Percentiles rank a stretch among this genome's conserved stretches.
These are phyloP conservation scores for Columba livia DNA, from an alignment of 2,113 vertebrate genomes.

Conservation along the genomic window DNA sequence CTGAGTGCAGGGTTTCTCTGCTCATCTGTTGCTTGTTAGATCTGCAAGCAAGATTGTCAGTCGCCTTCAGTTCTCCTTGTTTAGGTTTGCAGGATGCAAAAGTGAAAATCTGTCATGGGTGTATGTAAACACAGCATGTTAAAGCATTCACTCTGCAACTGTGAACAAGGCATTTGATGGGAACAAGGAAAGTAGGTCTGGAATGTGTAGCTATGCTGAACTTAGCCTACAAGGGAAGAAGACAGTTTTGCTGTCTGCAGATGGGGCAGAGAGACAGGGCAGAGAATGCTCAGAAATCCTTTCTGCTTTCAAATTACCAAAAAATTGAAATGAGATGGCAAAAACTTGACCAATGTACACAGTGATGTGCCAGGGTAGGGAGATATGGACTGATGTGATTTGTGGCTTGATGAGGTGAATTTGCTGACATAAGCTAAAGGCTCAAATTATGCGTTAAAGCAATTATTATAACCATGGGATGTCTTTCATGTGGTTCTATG, in stretches of 20 bases:
- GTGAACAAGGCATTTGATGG: background rate
- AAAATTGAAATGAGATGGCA: background rate
- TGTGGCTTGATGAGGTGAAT: background rate
- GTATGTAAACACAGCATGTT: background rate
- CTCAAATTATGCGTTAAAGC: background rate
- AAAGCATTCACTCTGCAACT: background rate
- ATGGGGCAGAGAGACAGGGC: background rate
- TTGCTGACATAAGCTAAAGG: background rate
- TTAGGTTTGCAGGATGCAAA: background rate
- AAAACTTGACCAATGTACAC: background rate
- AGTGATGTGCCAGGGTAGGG: background rate
- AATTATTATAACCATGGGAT: background rate
- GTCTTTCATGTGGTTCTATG: background rate
- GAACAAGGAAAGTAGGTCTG: background rate
- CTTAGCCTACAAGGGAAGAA: background rate
- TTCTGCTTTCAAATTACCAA: background rate
- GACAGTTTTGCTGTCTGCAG: background rate
- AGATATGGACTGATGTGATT: rapidly evolving
- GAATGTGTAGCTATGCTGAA: background rate
- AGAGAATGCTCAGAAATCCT: background rate
- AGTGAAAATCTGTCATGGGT: background rate
- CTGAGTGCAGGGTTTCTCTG: background rate
- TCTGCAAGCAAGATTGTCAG: background rate
- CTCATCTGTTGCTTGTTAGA: slow-evolving; percentile 22
- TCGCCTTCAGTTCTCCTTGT: background rate